Conservation (phyloP, 2,888 invertebrate species). For the Microplitis deprimator region DNA sequence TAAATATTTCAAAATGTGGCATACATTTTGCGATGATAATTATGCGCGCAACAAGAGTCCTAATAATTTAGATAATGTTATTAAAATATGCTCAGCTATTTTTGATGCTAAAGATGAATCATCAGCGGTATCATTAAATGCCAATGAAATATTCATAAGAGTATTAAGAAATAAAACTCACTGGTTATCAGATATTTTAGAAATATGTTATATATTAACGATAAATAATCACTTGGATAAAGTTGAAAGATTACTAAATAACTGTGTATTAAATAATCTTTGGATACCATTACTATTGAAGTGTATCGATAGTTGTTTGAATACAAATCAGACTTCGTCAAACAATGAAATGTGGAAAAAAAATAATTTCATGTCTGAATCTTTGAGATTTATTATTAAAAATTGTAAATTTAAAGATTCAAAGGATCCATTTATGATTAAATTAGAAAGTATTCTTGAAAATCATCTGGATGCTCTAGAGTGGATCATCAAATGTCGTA, state of each 20-base stretch:
- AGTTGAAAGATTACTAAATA: slow-evolving; percentile 56
- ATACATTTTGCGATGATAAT: slow-evolving; percentile 55
- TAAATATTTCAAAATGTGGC: slow-evolving; percentile 60
- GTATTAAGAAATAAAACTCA: slow-evolving; percentile 55
- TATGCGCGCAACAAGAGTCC: slow-evolving; percentile 49
- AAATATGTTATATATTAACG: slow-evolving; percentile 59
- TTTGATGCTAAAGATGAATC: slow-evolving; percentile 49
- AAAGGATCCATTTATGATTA: slow-evolving; percentile 51
- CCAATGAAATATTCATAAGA: slow-evolving; percentile 60
- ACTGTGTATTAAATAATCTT: slow-evolving; percentile 54
- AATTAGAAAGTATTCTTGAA: slow-evolving; percentile 50
- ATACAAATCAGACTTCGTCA: slow-evolving; percentile 41
- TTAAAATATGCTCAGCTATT: slow-evolving; percentile 55
- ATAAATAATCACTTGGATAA: slow-evolving; percentile 53
- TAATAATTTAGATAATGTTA: slow-evolving; percentile 49
- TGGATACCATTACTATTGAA: slow-evolving; percentile 63
- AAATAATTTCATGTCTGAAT: slow-evolving; percentile 50
- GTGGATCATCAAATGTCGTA: slow-evolving; percentile 56
- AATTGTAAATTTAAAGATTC: slow-evolving; percentile 51
- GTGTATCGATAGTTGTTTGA: slow-evolving; percentile 54
- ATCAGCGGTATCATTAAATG: slow-evolving; percentile 49
- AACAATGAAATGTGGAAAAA: slow-evolving; percentile 47
- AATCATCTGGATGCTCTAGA: slow-evolving; percentile 56
- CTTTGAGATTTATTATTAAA: slow-evolving; percentile 57
- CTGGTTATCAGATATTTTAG: slow-evolving; percentile 65